Percentiles rank a stretch among this genome's conserved stretches.
Evolutionary conservation across 2,113 vertebrate species (phyloP).

Genomic region (Miniopterus natalensis): DNA sequence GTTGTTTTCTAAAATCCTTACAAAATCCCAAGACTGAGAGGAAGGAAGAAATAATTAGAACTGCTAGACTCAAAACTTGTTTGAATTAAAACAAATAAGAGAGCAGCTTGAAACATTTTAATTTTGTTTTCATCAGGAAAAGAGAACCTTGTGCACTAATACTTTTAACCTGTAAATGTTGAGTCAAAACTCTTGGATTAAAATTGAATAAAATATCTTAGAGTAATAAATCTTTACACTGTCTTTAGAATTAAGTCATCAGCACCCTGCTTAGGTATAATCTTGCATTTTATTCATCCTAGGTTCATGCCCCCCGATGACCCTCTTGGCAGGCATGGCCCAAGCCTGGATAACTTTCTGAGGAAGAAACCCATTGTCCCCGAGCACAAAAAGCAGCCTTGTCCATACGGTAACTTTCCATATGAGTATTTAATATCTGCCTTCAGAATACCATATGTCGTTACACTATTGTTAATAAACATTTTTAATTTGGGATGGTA

Average conservation of each 20-base stretch:
- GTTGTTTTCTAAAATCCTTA: background rate
- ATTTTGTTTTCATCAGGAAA: slow-evolving; percentile 63
- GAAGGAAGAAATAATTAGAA: background rate
- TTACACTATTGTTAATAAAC: slow-evolving; percentile 44
- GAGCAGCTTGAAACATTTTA: background rate
- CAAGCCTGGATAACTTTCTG: slow-evolving; percentile 98
- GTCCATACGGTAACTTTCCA: slow-evolving; percentile 94
- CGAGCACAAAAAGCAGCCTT: slow-evolving; percentile 98
- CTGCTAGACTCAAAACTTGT: background rate
- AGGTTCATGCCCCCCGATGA: slow-evolving; percentile 99
- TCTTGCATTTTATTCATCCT: slow-evolving; percentile 57
- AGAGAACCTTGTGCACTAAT: background rate
- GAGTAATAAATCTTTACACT: background rate
- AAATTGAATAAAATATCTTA: background rate
- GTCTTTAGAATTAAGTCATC: background rate
- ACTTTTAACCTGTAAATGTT: slow-evolving; percentile 2
- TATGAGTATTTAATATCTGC: background rate
- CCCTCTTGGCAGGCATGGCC: slow-evolving; percentile 97
- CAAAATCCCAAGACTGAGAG: background rate
- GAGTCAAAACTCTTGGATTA: slow-evolving; percentile 52
- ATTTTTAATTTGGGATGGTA: background rate
- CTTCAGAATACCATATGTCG: background rate
- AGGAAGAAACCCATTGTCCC: slow-evolving; percentile 96
- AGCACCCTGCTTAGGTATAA: background rate
- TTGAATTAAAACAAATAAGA: slow-evolving; percentile 41